Evolutionary conservation across 2,888 invertebrate genomes (phyloP).

Genomic region (Chelonus formosanus): DNA sequence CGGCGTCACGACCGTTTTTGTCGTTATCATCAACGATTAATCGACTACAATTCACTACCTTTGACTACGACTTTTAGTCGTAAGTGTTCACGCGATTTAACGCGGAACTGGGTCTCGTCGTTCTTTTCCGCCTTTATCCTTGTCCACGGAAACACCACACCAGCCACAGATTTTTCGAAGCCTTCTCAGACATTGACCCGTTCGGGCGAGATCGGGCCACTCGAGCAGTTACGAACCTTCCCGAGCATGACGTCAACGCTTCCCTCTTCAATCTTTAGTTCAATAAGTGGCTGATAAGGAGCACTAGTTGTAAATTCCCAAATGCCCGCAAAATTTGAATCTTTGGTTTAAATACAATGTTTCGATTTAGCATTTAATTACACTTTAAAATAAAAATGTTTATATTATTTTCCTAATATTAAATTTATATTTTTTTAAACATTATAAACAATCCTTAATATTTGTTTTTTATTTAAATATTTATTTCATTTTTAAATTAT

Average conservation of each 20-base stretch:
- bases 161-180: constrained; percentile 69
- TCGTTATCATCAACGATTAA: not conserved
- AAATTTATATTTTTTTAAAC: too few relatives aligned
- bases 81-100: constrained; percentile 5
- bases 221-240: constrained; percentile 67
- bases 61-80: not conserved
- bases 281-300: too few relatives aligned
- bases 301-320: too few relatives aligned
- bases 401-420: too few relatives aligned
- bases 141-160: constrained; percentile 66
- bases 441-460: too few relatives aligned
- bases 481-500: too few relatives aligned
- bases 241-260: constrained; percentile 61
- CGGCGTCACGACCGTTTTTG: constrained; percentile 30
- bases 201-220: constrained; percentile 75
- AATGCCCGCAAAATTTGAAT: too few relatives aligned
- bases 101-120: constrained; percentile 11
- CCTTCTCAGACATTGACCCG: constrained; percentile 74
- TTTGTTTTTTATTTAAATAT: too few relatives aligned
- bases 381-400: too few relatives aligned
- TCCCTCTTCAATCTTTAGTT: not conserved
- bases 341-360: too few relatives aligned
- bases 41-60: not conserved
- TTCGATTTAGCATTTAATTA: too few relatives aligned
- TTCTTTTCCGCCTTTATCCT: constrained; percentile 40